Evolutionary conservation across 2,797 vertebrate genomes (phyloP).

Genomic region (Thaleichthys pacificus): DNA sequence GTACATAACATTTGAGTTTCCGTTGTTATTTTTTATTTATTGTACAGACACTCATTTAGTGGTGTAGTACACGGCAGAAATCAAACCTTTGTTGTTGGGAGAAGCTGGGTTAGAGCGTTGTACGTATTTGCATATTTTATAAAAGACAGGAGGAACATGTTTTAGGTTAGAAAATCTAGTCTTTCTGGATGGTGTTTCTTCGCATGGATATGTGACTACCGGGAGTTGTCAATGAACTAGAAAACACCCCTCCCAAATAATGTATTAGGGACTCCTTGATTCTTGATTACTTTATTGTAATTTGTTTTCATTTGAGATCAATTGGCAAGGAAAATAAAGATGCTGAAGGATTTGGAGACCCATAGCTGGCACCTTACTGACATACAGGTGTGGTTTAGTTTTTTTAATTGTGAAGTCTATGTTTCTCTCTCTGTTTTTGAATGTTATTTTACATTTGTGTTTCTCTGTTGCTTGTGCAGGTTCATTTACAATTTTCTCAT

Average conservation of each 20-base stretch:
- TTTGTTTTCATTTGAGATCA: conserved; percentile 74
- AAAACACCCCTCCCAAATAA: conserved; percentile 71
- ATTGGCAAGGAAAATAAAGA: conserved; percentile 66
- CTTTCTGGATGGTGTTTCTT: conserved; percentile 82
- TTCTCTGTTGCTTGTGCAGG: conserved; percentile 51
- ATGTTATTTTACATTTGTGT: conserved; percentile 47
- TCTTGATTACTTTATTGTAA: conserved; percentile 77
- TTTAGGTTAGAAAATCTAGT: conserved; percentile 85
- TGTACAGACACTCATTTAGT: conserved; percentile 61
- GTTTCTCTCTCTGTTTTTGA: conserved; percentile 45
- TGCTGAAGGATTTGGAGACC: conserved; percentile 81
- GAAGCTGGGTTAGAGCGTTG: conserved; percentile 24
- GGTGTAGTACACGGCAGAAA: conserved; percentile 53
- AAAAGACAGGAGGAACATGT: conserved; percentile 79
- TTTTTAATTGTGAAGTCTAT: conserved; percentile 53
- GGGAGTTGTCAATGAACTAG: conserved; percentile 77
- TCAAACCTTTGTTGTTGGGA: conserved; percentile 39
- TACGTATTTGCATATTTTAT: conserved; percentile 59
- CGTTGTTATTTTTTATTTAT: conserved; percentile 47
- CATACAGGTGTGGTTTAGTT: conserved; percentile 75
- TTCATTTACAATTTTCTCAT: conserved; percentile 57
- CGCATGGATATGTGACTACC: conserved; percentile 88
- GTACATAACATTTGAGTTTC: conserved; percentile 68
- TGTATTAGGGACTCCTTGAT: conserved; percentile 73
- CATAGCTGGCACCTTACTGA: conserved; percentile 82